phyloP scores from a whole-genome alignment of 2,888 invertebrate species.

The Lycophotia porphyrea region DNA sequence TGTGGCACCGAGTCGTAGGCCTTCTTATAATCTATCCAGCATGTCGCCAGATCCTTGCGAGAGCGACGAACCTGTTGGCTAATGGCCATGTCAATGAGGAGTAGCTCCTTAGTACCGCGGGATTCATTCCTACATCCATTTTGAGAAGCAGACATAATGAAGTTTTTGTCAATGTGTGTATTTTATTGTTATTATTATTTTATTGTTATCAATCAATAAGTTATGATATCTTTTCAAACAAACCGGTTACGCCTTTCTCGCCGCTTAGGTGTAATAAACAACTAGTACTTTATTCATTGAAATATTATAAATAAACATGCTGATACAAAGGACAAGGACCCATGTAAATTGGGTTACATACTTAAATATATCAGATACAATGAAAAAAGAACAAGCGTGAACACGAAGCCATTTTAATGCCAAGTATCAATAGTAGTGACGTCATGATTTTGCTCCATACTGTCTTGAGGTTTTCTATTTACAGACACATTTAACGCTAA shows the following conservation, averaged over 20 bases:
- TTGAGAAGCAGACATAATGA: too few relatives aligned
- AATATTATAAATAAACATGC: conserved; percentile 12
- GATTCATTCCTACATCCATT: too few relatives aligned
- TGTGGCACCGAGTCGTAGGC: too few relatives aligned
- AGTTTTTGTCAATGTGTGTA: too few relatives aligned
- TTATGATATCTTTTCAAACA: not conserved
- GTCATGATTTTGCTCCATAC: conserved; percentile 87
- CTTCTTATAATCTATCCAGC: too few relatives aligned
- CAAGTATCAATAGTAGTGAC: conserved; percentile 82
- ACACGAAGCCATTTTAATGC: conserved; percentile 70
- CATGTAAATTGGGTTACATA: conserved; percentile 6
- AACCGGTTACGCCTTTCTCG: not conserved
- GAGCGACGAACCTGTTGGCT: too few relatives aligned
- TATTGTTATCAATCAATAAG: not conserved
- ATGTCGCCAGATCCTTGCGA: too few relatives aligned
- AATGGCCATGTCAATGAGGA: too few relatives aligned
- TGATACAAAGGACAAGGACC: conserved; percentile 21
- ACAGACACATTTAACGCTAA: conserved; percentile 87
- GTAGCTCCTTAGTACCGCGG: too few relatives aligned
- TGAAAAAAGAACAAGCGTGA: conserved; percentile 1
- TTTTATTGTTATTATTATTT: too few relatives aligned
- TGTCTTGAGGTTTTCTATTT: conserved; percentile 87
- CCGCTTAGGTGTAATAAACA: not conserved
- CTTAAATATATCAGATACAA: not conserved
- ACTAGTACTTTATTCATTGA: conserved; percentile 31